These are phyloP conservation scores for Hipparchia sbordonii DNA, from an alignment of 2,888 invertebrate species.

Conservation along the genomic window DNA sequence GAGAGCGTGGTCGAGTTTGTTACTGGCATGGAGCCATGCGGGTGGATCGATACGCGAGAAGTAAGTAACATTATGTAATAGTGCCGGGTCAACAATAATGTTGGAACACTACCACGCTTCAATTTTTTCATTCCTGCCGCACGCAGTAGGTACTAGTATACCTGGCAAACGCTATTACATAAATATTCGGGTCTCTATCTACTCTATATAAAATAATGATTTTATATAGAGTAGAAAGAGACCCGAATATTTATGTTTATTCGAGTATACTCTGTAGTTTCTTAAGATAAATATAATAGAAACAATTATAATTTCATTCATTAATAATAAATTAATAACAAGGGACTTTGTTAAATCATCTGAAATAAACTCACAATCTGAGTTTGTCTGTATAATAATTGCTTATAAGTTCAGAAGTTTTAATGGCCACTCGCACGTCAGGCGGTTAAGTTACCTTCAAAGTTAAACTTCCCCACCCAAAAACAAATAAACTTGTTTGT, in stretches of 20 bases:
- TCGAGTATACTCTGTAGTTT: background rate
- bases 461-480: no score
- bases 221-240: no score
- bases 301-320: no score
- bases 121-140: conserved; percentile 25
- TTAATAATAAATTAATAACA: no score
- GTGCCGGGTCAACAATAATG: conserved; percentile 57
- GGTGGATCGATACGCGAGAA: conserved; percentile 69
- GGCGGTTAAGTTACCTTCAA: no score
- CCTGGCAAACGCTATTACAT: background rate
- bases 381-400: background rate
- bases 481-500: no score
- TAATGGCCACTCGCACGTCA: no score
- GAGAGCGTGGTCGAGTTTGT: conserved; percentile 59
- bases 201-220: background rate
- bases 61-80: conserved; percentile 71
- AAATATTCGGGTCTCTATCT: background rate
- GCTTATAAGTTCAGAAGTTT: no score
- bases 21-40: conserved; percentile 76
- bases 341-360: no score
- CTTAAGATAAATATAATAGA: no score
- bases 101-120: conserved; percentile 38
- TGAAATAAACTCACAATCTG: background rate
- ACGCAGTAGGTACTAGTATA: background rate
- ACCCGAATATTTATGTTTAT: background rate